Conservation (phyloP, 2,797 vertebrate genomes). For the Triplophysa yarkandensis region DNA sequence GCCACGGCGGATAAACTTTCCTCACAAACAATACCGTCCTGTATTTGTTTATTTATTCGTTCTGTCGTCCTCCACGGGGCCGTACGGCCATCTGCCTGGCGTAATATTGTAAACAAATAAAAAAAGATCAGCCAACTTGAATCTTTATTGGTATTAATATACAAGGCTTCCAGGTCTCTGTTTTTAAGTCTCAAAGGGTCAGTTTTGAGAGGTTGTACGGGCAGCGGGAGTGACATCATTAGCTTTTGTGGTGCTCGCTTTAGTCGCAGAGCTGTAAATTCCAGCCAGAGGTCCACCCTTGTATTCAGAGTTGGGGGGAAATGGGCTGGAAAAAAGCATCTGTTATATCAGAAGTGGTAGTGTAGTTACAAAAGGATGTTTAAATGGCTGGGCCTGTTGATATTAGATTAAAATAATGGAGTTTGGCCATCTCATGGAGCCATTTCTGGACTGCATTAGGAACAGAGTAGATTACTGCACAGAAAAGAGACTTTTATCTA, state of each 20-base stretch:
- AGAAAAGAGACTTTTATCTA: neutral
- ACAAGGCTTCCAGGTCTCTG: conserved; percentile 13
- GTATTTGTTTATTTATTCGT: conserved; percentile 66
- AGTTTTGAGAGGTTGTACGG: conserved; percentile 20
- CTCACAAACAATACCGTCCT: conserved; percentile 68
- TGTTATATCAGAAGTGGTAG: conserved; percentile 47
- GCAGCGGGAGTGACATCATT: conserved; percentile 26
- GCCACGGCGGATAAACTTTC: conserved; percentile 79
- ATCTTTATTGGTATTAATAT: conserved; percentile 8
- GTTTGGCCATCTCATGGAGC: conserved; percentile 40
- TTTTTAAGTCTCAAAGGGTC: neutral
- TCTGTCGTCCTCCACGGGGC: conserved; percentile 43
- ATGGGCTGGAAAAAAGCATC: conserved; percentile 34
- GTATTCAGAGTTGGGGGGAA: conserved; percentile 27
- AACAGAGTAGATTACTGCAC: conserved; percentile 16
- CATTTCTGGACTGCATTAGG: conserved; percentile 35
- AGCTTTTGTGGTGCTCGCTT: conserved; percentile 10
- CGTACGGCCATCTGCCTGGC: conserved; percentile 80
- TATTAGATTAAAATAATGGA: conserved; percentile 49
- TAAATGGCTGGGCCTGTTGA: conserved; percentile 39
- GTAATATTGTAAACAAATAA: conserved; percentile 69
- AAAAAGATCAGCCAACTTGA: conserved; percentile 61
- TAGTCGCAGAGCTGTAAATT: conserved; percentile 28
- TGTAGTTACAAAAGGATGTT: conserved; percentile 51
- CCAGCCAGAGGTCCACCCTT: conserved; percentile 21